Evolutionary conservation across 2,797 vertebrate species (phyloP), one percentile per base, ranked within the genome.

Genomic region (Squalus acanthias): DNA sequence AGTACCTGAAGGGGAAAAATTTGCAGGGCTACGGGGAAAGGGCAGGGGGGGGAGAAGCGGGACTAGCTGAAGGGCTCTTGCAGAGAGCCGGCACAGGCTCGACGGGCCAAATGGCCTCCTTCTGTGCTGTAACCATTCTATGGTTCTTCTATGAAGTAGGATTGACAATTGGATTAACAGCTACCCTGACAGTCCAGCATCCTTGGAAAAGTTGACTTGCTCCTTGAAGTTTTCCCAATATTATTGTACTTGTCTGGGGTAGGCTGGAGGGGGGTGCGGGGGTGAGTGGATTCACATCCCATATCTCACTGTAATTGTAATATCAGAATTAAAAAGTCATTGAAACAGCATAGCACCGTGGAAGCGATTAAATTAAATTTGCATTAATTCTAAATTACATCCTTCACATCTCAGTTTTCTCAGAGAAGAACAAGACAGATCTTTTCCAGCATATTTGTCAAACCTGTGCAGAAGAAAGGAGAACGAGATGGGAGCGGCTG

Each of bases 361-460:
- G 63, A 93, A 93, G 6, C n/a, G 22, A n/a, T 93, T 93, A 69
- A 93, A 82, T 82, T 82, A 82, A 46, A 93, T 69, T 39, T 46
- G n/a, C 63, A 39, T 93, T 46, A 93, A 93, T 46, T 67, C 91
- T 8, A 93, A n/a, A 46, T 69, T 33, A 63, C 57, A 17, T 63
- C 57, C 29, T 63, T 69, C 60, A 69, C 3, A 26, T 93, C 8
- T 12, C 50, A 24, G 91, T 17, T 26, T 46, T 93, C 22, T 69
- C 20, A 9, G 91, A 12, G 91, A 46, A 2, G 39, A 93, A n/a
- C 3, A 69, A 7, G 63, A 24, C 91, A 67, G 46, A 17, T 39
- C 17, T 93, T 69, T 46, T 46, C 17, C 63, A 24, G 20, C 22
- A 13, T 63, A 93, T 67, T 93, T 93, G n/a, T 93, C 65, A 46